Evolutionary conservation across 2,113 vertebrate species (phyloP).

Genomic region (Butorides virescens): DNA sequence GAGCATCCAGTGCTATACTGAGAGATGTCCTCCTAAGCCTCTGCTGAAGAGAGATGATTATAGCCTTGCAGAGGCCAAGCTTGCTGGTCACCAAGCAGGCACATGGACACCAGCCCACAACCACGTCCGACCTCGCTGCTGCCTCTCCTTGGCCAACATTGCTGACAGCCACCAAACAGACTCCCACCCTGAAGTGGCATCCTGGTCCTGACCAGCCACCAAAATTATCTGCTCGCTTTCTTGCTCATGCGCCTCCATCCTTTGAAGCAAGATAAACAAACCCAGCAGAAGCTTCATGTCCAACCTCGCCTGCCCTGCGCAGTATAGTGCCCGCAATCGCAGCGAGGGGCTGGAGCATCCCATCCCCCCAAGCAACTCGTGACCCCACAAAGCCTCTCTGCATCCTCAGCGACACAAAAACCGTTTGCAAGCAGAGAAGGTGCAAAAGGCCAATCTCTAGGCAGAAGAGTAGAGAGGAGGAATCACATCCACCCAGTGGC

Average conservation of each 20-base stretch:
- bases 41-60: neutral
- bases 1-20: neutral
- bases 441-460: neutral
- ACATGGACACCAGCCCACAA: accelerated
- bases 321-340: accelerated
- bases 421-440: neutral
- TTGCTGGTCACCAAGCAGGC: neutral
- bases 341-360: neutral
- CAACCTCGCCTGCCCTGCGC: neutral
- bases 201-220: neutral
- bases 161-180: neutral
- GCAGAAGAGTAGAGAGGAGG: neutral
- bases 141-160: neutral
- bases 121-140: neutral
- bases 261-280: neutral
- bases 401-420: neutral
- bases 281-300: neutral
- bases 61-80: neutral
- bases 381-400: neutral
- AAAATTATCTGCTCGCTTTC: neutral
- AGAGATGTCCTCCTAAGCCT: neutral
- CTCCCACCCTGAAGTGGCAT: neutral
- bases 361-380: neutral
- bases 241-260: neutral
- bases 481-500: neutral